Conservation (phyloP, 1,140 invertebrate genomes). For the Mycetomoellerius zeteki region DNA sequence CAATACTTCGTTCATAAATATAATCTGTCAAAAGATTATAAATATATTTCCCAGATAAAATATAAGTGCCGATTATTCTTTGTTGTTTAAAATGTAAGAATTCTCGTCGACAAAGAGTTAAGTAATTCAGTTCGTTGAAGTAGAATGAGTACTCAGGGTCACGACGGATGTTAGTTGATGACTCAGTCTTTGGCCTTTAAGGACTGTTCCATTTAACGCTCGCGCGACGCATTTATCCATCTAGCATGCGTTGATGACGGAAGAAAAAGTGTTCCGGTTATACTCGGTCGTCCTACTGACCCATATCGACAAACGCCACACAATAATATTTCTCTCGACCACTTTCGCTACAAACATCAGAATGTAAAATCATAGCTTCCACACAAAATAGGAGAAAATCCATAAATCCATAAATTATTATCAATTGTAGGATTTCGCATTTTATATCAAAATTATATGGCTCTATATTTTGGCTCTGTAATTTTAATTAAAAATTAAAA, state of each 20-base stretch:
- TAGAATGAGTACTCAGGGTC: conserved; percentile 24
- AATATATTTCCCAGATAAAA: background rate
- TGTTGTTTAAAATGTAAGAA: background rate
- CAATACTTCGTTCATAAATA: background rate
- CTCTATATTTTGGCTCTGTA: background rate
- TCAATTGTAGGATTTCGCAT: background rate
- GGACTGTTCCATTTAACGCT: conserved; percentile 16
- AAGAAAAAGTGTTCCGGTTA: conserved; percentile 53
- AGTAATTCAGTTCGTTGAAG: conserved; percentile 14
- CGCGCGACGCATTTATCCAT: background rate
- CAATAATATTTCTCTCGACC: conserved; percentile 27
- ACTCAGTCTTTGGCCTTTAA: conserved; percentile 39
- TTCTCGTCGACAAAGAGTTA: background rate
- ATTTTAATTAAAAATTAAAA: background rate
- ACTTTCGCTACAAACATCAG: conserved; percentile 35
- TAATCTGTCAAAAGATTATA: background rate
- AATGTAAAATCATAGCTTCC: conserved; percentile 32
- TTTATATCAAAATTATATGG: background rate
- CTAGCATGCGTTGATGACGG: background rate
- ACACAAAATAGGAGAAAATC: background rate
- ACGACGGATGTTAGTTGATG: conserved; percentile 17
- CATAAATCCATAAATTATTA: background rate
- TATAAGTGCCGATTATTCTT: background rate
- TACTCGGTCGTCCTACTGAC: conserved; percentile 27
- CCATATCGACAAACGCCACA: conserved; percentile 36